A percentile compares a stretch with the other conserved stretches of the same genome.
Conservation (phyloP, 2,113 vertebrate genomes). For the Platanista minor region DNA sequence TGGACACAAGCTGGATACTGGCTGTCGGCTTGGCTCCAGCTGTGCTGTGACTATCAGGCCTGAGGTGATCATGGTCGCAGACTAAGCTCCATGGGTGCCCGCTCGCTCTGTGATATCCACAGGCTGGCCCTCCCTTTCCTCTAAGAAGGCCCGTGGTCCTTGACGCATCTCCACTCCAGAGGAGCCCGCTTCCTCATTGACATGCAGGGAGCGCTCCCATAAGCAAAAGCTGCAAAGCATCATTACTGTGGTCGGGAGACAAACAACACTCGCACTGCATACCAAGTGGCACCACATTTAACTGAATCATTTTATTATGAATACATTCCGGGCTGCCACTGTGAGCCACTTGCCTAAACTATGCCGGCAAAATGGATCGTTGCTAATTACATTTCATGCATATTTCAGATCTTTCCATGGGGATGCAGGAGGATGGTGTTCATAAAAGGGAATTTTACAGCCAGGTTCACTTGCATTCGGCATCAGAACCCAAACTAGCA, state of each 20-base stretch:
- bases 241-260: constrained; percentile 76
- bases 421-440: background rate
- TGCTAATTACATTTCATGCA: constrained; percentile 71
- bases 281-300: constrained; percentile 78
- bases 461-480: background rate
- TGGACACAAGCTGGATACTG: background rate
- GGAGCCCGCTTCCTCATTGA: constrained; percentile 60
- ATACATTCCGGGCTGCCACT: constrained; percentile 58
- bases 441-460: constrained; percentile 50
- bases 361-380: constrained; percentile 58
- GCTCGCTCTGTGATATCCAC: rapidly evolving
- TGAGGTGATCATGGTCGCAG: background rate
- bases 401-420: constrained; percentile 67
- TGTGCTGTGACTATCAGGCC: background rate
- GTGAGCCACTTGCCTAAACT: constrained; percentile 68
- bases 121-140: background rate
- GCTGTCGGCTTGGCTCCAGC: background rate
- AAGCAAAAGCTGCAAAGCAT: constrained; percentile 70
- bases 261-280: constrained; percentile 76
- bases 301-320: constrained; percentile 75
- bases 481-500: background rate
- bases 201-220: constrained; percentile 71
- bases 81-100: background rate
- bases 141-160: background rate
- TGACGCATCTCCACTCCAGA: background rate